Conservation (phyloP, 2,113 vertebrate species). For the Tenebrosternarchus preto region DNA sequence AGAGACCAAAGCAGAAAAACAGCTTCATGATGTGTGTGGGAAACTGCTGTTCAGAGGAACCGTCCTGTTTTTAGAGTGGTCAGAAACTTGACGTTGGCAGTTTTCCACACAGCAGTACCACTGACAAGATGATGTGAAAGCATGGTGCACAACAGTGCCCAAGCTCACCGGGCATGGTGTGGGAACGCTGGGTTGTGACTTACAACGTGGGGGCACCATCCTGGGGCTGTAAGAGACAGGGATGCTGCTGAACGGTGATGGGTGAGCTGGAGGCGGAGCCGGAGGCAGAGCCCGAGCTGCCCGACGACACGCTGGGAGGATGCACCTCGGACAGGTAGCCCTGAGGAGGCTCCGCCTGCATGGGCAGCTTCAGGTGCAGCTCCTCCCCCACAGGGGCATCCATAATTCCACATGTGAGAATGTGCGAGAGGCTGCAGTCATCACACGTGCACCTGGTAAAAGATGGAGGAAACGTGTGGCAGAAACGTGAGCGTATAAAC, state of each 20-base stretch:
- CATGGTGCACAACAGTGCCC: too few relatives aligned
- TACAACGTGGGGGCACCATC: constrained; percentile 86
- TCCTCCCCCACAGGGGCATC: constrained; percentile 91
- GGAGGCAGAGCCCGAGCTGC: constrained; percentile 88
- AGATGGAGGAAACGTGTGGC: not conserved
- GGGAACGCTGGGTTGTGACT: constrained; percentile 62
- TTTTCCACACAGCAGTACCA: too few relatives aligned
- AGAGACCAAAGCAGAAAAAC: too few relatives aligned
- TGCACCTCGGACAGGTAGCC: constrained; percentile 88
- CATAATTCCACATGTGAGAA: constrained; percentile 96
- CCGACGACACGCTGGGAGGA: constrained; percentile 91
- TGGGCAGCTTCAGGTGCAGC: constrained; percentile 86
- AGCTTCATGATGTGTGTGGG: too few relatives aligned
- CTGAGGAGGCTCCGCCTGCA: constrained; percentile 83
- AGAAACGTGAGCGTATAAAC: not conserved
- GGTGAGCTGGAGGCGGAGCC: constrained; percentile 91
- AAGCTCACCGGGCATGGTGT: too few relatives aligned
- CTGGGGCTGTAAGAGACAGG: constrained; percentile 80
- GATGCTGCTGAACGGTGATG: constrained; percentile 87
- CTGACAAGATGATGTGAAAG: too few relatives aligned
- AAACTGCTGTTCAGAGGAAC: too few relatives aligned
- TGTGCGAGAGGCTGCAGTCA: constrained; percentile 98
- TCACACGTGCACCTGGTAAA: constrained; percentile 90
- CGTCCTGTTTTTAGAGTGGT: too few relatives aligned
- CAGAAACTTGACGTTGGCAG: too few relatives aligned